Evolutionary conservation across 2,888 invertebrate species (phyloP).

Genomic region (Plagodis pulveraria): DNA sequence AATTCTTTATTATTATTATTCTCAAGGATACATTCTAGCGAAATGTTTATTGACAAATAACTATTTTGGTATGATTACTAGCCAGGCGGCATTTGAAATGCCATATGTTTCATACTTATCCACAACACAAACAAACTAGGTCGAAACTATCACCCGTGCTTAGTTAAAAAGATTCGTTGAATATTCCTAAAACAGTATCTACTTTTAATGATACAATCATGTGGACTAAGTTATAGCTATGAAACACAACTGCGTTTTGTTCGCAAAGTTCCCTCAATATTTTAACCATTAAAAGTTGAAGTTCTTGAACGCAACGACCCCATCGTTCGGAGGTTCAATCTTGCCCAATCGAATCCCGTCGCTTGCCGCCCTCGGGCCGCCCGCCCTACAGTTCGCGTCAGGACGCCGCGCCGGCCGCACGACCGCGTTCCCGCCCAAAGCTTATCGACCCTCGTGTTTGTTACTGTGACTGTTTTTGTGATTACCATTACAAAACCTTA

Average conservation of each 20-base stretch:
- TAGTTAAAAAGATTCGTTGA: background rate
- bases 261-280: slow-evolving; percentile 26
- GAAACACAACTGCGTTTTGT: slow-evolving; percentile 12
- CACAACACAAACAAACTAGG: too few relatives aligned
- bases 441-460: slow-evolving; percentile 59
- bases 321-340: slow-evolving; percentile 22
- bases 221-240: background rate
- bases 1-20: too few relatives aligned
- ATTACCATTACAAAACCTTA: slow-evolving; percentile 31
- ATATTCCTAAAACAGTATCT: too few relatives aligned
- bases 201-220: too few relatives aligned
- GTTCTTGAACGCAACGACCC: slow-evolving; percentile 34
- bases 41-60: too few relatives aligned
- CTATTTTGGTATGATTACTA: too few relatives aligned
- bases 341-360: slow-evolving; percentile 22
- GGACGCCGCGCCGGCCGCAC: slow-evolving; percentile 61
- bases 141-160: background rate
- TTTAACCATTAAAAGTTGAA: slow-evolving; percentile 40
- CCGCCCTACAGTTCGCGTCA: slow-evolving; percentile 62
- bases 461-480: slow-evolving; percentile 55
- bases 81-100: too few relatives aligned
- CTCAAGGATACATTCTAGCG: too few relatives aligned
- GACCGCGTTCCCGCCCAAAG: slow-evolving; percentile 42
- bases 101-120: too few relatives aligned
- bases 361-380: slow-evolving; percentile 47